These are phyloP conservation scores for Anguilla rostrata DNA, from an alignment of 2,113 vertebrate species.

Conservation along the genomic window DNA sequence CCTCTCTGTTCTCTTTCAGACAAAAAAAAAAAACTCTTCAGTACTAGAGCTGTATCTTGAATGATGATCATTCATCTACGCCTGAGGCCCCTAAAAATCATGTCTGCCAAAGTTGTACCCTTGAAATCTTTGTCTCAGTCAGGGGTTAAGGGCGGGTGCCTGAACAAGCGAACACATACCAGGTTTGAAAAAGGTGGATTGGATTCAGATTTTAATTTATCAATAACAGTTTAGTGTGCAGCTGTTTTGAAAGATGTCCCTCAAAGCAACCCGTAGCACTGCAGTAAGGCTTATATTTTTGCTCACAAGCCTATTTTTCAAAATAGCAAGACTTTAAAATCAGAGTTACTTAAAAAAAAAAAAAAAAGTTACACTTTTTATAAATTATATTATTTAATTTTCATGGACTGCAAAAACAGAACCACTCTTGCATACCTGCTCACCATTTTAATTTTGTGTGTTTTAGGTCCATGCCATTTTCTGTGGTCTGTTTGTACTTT, in stretches of 20 bases:
- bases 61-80: conserved; percentile 7
- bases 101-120: neutral
- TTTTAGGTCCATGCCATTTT: neutral
- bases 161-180: neutral
- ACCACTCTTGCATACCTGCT: neutral
- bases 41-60: neutral
- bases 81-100: neutral
- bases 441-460: neutral
- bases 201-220: too few species aligned
- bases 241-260: neutral
- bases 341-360: neutral
- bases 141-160: neutral
- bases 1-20: neutral
- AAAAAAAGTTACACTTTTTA: neutral
- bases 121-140: neutral
- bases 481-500: neutral
- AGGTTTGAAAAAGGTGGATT: too few species aligned
- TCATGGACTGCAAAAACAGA: neutral
- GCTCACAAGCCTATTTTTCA: neutral
- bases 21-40: neutral
- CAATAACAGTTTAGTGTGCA: neutral
- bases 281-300: neutral
- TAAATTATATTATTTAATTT: neutral
- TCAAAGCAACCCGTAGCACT: neutral
- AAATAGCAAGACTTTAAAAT: neutral